These are phyloP conservation scores for Cygnus atratus DNA, from an alignment of 2,113 vertebrate species.

Conservation along the genomic window DNA sequence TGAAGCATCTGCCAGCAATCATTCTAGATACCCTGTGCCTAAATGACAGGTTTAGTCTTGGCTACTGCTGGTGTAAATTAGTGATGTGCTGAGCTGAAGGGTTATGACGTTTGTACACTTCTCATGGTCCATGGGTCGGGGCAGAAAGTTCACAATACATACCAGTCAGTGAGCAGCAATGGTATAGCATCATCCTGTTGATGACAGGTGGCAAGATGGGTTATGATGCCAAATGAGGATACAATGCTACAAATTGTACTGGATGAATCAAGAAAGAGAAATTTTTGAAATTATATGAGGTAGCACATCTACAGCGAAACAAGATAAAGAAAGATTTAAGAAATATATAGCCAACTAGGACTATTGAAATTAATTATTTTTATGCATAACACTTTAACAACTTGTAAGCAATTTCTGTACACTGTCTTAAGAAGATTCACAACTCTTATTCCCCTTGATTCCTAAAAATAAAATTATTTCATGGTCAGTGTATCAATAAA, in stretches of 20 bases:
- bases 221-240: background rate
- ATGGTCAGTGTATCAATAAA: background rate
- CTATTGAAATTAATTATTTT: background rate
- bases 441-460: background rate
- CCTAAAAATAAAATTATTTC: background rate
- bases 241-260: background rate
- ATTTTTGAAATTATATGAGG: background rate
- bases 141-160: background rate
- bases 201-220: too few species aligned
- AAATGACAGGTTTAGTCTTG: background rate
- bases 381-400: background rate
- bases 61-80: background rate
- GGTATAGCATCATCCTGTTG: background rate
- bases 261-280: background rate
- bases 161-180: background rate
- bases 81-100: background rate
- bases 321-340: background rate
- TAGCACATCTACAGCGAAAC: background rate
- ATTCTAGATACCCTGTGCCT: background rate
- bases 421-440: background rate
- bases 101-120: background rate
- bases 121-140: background rate
- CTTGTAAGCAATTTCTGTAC: background rate
- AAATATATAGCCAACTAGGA: background rate
- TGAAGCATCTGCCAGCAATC: background rate